Conservation (phyloP, 2,113 vertebrate species). For the Balaenoptera acutorostrata region DNA sequence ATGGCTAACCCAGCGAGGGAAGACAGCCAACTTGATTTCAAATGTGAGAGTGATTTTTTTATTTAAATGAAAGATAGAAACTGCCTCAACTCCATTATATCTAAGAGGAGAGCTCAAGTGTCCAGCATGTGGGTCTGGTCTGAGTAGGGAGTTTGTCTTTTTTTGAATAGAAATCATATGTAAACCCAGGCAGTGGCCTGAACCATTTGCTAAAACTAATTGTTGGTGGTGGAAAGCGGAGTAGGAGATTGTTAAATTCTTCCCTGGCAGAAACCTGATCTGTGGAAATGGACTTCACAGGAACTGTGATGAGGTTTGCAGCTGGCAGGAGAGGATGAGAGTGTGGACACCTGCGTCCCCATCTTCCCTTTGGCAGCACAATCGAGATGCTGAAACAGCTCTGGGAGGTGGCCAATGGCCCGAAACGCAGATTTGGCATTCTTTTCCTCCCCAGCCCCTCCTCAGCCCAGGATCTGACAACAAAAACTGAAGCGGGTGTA, state of each 20-base stretch:
- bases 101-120: constrained; percentile 79
- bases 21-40: constrained; percentile 81
- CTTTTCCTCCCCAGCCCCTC: background rate
- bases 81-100: constrained; percentile 81
- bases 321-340: constrained; percentile 78
- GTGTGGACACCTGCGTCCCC: constrained; percentile 66
- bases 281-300: constrained; percentile 84
- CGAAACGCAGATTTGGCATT: background rate
- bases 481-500: constrained; percentile 34
- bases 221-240: constrained; percentile 82
- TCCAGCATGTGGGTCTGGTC: constrained; percentile 82
- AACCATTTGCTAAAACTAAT: constrained; percentile 87
- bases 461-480: background rate
- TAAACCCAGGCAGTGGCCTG: constrained; percentile 82
- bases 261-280: constrained; percentile 84
- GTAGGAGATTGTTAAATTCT: constrained; percentile 84
- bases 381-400: constrained; percentile 58
- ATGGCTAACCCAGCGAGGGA: constrained; percentile 77
- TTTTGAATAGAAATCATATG: constrained; percentile 86
- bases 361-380: constrained; percentile 68
- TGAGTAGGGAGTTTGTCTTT: constrained; percentile 84
- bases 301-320: constrained; percentile 84
- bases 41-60: constrained; percentile 81
- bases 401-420: constrained; percentile 55
- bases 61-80: constrained; percentile 82